Evolutionary conservation across 2,797 vertebrate genomes (phyloP).

Genomic region (Nannoperca obscura): DNA sequence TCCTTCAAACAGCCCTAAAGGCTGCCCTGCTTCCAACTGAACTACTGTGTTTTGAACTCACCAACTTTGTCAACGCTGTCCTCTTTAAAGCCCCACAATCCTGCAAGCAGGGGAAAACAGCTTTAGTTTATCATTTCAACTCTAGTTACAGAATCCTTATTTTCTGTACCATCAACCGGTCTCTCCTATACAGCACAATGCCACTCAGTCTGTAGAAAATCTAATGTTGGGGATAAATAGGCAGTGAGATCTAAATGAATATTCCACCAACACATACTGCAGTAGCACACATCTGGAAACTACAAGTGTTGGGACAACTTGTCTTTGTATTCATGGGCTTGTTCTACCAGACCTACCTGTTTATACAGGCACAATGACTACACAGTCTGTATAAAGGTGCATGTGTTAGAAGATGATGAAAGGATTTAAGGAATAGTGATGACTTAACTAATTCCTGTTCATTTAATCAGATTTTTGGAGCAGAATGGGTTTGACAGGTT

Average conservation of each 20-base stretch:
- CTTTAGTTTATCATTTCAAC: not conserved
- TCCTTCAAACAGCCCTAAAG: not conserved
- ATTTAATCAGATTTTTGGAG: not conserved
- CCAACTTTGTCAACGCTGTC: not conserved
- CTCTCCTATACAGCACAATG: not conserved
- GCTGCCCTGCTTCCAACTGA: not conserved
- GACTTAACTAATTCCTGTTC: not conserved
- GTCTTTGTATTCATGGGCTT: constrained; percentile 6
- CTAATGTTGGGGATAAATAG: constrained; percentile 1
- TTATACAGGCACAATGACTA: not conserved
- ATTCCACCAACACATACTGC: not conserved
- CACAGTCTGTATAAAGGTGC: not conserved
- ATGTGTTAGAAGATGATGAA: constrained; percentile 9
- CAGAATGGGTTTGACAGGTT: not conserved
- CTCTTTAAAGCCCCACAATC: not conserved
- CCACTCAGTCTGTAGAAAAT: not conserved
- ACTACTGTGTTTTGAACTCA: not conserved
- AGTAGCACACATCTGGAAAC: not conserved
- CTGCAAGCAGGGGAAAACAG: not conserved
- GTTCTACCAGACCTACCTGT: constrained; percentile 16
- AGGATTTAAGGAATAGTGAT: not conserved
- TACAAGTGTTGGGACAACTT: constrained; percentile 1
- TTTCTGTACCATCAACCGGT: not conserved
- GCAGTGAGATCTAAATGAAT: not conserved
- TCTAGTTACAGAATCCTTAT: not conserved